Evolutionary conservation across 2,113 vertebrate species (phyloP), one percentile per base, ranked within the genome.

Genomic region (Otis tarda): DNA sequence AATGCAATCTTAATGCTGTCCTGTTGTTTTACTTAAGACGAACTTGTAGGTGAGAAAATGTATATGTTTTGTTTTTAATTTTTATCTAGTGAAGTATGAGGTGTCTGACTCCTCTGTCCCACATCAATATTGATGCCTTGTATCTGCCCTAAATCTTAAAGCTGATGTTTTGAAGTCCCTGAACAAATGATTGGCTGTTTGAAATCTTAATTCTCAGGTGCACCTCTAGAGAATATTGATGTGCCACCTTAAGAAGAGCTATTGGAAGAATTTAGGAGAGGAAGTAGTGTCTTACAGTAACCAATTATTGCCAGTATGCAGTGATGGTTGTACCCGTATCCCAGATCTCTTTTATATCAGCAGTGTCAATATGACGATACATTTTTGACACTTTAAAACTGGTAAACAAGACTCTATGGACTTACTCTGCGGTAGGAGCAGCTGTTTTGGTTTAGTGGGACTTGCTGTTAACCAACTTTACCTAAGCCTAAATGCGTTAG

Each of bases 201-300:
- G 28, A 59, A 1, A 0, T 22, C 30, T 52, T 55, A 30, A 4
- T 3, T 6, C 10, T 57, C 20, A 60, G 8, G 16, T 43, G 6
- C 0, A 2, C 22, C 30, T 41, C 56, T 64, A 33, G 21, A 69
- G 18, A 39, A 75, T 10, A 41, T 3, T 39, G 18, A 50, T 45
- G 9, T 39, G 4, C 3, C 37, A 80, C 3, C 14, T 37, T 55
- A 14, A 41, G 31, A 75, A 75, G 25, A 84, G 31, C 21, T 70
- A 37, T 10, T 65, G 30, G 14, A 64, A 75, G 18, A 84, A 70
- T 55, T 65, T 20, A 65, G 9, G 20, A 27, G 43, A 59, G 8
- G 11, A 59, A 57, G 18, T 59, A 41, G 6, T 39, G 24, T 47
- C 19, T 69, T 41, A 64, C 6, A 22, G 9, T 39, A 8, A 70